Evolutionary conservation across 2,113 vertebrate genomes (phyloP), one percentile per base, ranked within the genome.

Genomic region (Lepus americanus): DNA sequence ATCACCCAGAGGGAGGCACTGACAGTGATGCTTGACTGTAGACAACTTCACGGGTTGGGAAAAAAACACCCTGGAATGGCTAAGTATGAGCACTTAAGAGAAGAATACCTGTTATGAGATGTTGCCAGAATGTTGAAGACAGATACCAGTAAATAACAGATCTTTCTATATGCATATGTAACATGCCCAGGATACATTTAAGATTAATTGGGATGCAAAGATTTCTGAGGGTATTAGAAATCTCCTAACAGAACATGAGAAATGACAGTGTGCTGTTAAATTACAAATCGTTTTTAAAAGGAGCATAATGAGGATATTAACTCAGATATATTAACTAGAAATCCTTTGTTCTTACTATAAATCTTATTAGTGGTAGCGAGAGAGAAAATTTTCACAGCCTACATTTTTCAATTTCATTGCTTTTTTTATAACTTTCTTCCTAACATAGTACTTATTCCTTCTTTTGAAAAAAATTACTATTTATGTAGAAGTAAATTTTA

Each of bases 391-490:
- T 87, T 63, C 53, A 79, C 27, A 72, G 3, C 73, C 1, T 16
- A 9, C 59, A 70, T 49, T 49, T 94, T 83, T 82, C 33, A 89
- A 25, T 83, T 82, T 17, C 17, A 59, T 86, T 72, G 53, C 8
- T 36, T 29, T 82, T 29, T 87, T 86, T 74, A 82, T 59, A 69
- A 7, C 36, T 74, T 89, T 44, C 61, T 87, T 63, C 22, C 13
- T 33, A 86, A 23, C 9, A 61, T n/a, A 70, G 31, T n/a, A 77
- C 6, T 85, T 79, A 63, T 8, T 70, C 5, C 27, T 88, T 87
- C 10, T 79, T 83, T 29, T 36, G 29, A 73, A 63, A 79, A 83
- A 92, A 95, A 90, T 79, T 85, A 82, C 17, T 78, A 22, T 80
- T 69, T 74, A 51, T 36, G 51, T 20, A 84, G 53, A 89, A 94